Evolutionary conservation across 2,888 invertebrate genomes (phyloP), one percentile per base, ranked within the genome.

Genomic region (Argyresthia albistria): DNA sequence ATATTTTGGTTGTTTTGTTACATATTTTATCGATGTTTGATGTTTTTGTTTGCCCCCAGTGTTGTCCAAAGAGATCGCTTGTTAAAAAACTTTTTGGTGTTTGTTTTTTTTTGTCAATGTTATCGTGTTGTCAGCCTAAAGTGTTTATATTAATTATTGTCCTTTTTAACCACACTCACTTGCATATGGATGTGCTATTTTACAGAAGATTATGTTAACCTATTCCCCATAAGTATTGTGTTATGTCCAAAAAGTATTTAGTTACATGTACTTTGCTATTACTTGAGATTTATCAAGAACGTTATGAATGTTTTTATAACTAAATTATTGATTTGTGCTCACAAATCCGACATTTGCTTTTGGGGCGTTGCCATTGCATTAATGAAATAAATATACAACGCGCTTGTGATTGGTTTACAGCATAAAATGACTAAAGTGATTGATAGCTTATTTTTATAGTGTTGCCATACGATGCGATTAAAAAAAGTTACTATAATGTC

Each of bases 381-480:
- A 57, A 62, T 59, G 62, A 62, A 66, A 62, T 43, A 58, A 60
- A 54, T 57, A 55, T 50, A 58, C 56, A 53, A 66, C 67, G 69
- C 75, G 82, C 80, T 80, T 83, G 84, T 87, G 87, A 84, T 86
- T 86, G 87, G 87, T 87, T 86, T 86, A 86, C 82, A 76, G 66
- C 68, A 65, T 76, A 79, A 79, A 72, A 58, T 61, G 62, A 25
- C 25, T 25, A 25, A 25, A 25, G 25, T 25, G 25, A 25, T 52
- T 48, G 37, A 15, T 9, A 37, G 48, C 48, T 48, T 39, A 37
- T 15, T 15, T 36, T 15, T 37, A 35, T 10, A n/a, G 36, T 15
- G 12, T 36, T 39, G 36, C 8, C 14, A 37, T 14, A 37, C 11
- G 1, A 15, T 9, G 12, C 14, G 14, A 39, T 39, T 1, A n/a